Evolutionary conservation across 1,140 invertebrate genomes (phyloP).

Genomic region (Maconellicoccus hirsutus): DNA sequence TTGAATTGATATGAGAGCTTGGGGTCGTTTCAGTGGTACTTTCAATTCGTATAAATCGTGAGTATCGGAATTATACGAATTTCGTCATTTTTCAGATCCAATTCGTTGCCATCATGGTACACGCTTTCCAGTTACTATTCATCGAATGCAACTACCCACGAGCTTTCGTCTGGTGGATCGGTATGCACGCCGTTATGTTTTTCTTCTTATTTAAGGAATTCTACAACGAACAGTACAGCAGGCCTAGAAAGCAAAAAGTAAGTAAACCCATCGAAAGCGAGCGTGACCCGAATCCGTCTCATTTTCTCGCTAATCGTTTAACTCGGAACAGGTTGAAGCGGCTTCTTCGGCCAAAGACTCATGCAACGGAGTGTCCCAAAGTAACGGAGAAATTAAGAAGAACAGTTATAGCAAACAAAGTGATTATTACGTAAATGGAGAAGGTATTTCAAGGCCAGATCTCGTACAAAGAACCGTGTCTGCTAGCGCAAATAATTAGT

Average conservation of each 20-base stretch:
- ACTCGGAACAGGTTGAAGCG: conserved; percentile 25
- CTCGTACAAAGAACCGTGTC: conserved; percentile 27
- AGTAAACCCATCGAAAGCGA: no score
- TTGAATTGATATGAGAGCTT: no score
- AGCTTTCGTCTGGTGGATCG: conserved; percentile 56
- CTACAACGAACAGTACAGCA: conserved; percentile 54
- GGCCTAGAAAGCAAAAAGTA: conserved; percentile 29
- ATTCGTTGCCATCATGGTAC: conserved; percentile 64
- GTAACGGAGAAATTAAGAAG: conserved; percentile 20
- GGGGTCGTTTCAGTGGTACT: no score
- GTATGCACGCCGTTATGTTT: conserved; percentile 63
- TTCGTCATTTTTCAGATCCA: conserved; percentile 42
- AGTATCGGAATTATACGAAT: no score
- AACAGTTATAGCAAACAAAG: conserved; percentile 30
- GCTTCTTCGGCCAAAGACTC: conserved; percentile 23
- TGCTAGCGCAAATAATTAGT: conserved; percentile 14
- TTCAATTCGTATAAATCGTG: no score
- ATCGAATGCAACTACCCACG: conserved; percentile 75
- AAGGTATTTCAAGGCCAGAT: conserved; percentile 28
- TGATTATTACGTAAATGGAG: conserved; percentile 29
- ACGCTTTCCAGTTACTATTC: conserved; percentile 72
- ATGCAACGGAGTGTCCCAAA: conserved; percentile 25
- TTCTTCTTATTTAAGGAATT: conserved; percentile 66
- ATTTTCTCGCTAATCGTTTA: no score
- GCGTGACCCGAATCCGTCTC: not conserved